phyloP scores from a whole-genome alignment of 2,888 invertebrate species.

The Lepas anatifera region DNA sequence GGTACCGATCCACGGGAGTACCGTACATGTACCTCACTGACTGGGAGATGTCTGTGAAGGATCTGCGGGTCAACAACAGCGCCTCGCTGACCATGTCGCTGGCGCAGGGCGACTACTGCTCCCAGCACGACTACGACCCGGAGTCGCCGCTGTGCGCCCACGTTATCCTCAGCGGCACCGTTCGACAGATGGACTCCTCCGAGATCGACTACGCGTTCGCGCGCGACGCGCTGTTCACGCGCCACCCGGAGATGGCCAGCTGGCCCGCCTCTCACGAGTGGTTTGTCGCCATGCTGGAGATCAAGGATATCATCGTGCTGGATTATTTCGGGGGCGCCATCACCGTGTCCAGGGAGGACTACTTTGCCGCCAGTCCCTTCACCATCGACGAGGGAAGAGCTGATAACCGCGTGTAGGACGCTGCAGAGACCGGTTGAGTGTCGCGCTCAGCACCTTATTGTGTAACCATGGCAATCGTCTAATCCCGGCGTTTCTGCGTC shows the following conservation, averaged over 20 bases:
- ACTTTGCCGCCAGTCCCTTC: conserved; percentile 42
- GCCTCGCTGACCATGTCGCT: conserved; percentile 52
- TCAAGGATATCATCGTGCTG: conserved; percentile 57
- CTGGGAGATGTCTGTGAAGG: conserved; percentile 53
- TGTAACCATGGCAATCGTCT: no score
- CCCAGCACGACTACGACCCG: conserved; percentile 47
- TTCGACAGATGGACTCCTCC: conserved; percentile 45
- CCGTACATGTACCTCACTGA: conserved; percentile 63
- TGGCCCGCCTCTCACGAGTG: conserved; percentile 50
- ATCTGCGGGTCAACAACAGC: conserved; percentile 44
- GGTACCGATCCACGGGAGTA: conserved; percentile 52
- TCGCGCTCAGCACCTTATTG: no score
- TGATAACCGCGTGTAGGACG: not conserved
- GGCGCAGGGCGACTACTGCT: conserved; percentile 55
- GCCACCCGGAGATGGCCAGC: conserved; percentile 55
- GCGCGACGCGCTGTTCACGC: conserved; percentile 48
- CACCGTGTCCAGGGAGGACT: conserved; percentile 49
- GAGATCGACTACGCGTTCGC: conserved; percentile 47
- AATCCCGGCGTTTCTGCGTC: no score
- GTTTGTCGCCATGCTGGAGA: conserved; percentile 63
- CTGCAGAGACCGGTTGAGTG: no score
- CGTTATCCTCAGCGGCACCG: conserved; percentile 53
- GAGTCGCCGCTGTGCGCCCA: conserved; percentile 66
- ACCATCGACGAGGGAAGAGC: not conserved
- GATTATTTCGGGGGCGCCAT: conserved; percentile 69